Evolutionary conservation across 1,140 invertebrate species (phyloP), one percentile per base, ranked within the genome.

Genomic region (Macrocentrus cingulum): DNA sequence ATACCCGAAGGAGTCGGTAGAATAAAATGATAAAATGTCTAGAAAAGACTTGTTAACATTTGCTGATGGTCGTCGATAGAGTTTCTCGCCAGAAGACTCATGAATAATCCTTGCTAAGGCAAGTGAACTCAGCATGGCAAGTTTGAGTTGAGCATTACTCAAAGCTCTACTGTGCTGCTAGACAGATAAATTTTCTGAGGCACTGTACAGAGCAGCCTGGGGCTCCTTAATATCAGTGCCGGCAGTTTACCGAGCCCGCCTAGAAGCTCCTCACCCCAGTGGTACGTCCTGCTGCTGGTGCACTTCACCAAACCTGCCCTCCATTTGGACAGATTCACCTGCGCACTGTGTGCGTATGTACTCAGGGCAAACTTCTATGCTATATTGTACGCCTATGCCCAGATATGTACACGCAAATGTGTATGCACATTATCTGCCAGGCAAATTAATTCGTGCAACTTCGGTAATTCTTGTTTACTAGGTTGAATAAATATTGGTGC

Each of bases 181-280:
- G 42, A 19, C 45, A 41, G 29, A 56, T 56, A 56, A 56, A 56
- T 56, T 56, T 32, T 46, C 25, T 5, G 29, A 50, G n/a, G 48
- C 29, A 23, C 25, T 32, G 29, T n/a, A 32, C 37, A 32, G 50
- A 56, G 23, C 44, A 39, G 29, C 22, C 48, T 18, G 9, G 53
- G 29, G 42, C 53, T 56, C 53, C 53, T 56, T 56, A 56, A 56
- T 56, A 56, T 56, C 53, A n/a, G n/a, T n/a, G 29, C 42, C 42
- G 44, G 53, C 42, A 56, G 53, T 56, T 56, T 56, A 56, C 32
- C 42, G 42, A 25, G 22, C 53, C 53, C 53, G 53, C 53, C 53
- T 44, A 56, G 44, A 36, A 36, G 42, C 42, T 32, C 53, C 29
- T 39, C 36, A n/a, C 22, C 22, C 7, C 45, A 20, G 16, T 48